Percentiles rank a stretch among this genome's conserved stretches.
These are phyloP conservation scores for Drosophila planitibia DNA, from an alignment of 2,888 invertebrate genomes.

Conservation along the genomic window DNA sequence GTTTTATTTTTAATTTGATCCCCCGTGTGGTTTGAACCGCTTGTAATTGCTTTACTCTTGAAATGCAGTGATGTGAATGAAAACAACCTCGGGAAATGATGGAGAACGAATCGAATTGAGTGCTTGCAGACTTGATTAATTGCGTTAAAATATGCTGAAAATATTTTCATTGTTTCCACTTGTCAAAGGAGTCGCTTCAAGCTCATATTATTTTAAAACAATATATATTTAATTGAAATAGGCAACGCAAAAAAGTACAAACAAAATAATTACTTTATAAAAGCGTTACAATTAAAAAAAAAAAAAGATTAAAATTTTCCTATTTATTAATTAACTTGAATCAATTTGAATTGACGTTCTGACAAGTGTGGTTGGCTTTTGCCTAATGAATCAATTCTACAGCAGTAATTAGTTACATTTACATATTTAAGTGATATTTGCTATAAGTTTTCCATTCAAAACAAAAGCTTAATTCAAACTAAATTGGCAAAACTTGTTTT, in stretches of 20 bases:
- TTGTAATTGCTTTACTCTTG: slow-evolving; percentile 62
- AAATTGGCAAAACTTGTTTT: not conserved
- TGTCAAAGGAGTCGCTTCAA: slow-evolving; percentile 17
- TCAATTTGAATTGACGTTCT: not conserved
- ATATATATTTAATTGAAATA: not conserved
- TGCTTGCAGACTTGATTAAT: slow-evolving; percentile 57
- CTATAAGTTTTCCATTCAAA: not conserved
- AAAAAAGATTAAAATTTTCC: not conserved
- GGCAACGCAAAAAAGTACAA: not conserved
- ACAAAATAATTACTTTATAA: not conserved
- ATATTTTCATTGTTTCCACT: slow-evolving; percentile 52
- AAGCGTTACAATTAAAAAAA: not conserved
- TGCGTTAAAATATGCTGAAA: slow-evolving; percentile 52
- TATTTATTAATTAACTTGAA: not conserved
- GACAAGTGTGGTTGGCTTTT: not conserved
- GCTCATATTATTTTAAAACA: not conserved
- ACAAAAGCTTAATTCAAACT: not conserved
- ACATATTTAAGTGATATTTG: not conserved
- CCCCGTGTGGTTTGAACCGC: slow-evolving; percentile 51
- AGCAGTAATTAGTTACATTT: not conserved
- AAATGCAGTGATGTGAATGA: slow-evolving; percentile 29
- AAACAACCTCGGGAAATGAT: slow-evolving; percentile 30
- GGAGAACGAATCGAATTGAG: slow-evolving; percentile 27
- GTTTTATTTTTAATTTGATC: slow-evolving; percentile 49
- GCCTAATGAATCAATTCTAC: not conserved